Evolutionary conservation across 2,113 vertebrate species (phyloP).

Genomic region (Elaphurus davidianus): DNA sequence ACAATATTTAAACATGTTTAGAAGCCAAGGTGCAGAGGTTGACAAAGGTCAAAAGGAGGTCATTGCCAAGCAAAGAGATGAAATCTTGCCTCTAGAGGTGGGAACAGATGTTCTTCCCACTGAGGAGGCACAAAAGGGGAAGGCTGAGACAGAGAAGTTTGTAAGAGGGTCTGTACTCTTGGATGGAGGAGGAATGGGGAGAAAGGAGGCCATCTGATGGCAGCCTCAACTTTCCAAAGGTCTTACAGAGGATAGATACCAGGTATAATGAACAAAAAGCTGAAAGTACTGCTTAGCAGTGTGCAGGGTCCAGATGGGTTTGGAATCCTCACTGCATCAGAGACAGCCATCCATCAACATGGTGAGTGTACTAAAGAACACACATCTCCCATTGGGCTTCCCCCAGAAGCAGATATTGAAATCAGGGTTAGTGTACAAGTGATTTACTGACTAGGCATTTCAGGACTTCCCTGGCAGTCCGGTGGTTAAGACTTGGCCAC

Average conservation of each 20-base stretch:
- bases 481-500: not conserved
- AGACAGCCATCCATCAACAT: not conserved
- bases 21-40: not conserved
- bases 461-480: not conserved
- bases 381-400: not conserved
- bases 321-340: not conserved
- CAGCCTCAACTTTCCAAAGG: not conserved
- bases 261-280: not conserved
- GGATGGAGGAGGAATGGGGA: not conserved
- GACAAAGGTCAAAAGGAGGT: not conserved
- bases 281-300: not conserved
- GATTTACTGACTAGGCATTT: not conserved
- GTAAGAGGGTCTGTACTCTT: not conserved
- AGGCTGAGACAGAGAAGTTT: not conserved
- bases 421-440: not conserved
- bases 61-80: not conserved
- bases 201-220: not conserved
- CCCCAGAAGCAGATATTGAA: conserved; percentile 12
- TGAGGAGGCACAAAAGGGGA: not conserved
- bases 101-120: not conserved
- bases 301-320: not conserved
- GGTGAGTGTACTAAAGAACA: not conserved
- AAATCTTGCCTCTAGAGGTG: not conserved
- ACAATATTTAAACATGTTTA: not conserved
- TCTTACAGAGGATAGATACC: not conserved